Evolutionary conservation across 2,888 invertebrate species (phyloP), one percentile per base, ranked within the genome.

Genomic region (Nymphalis c-album): DNA sequence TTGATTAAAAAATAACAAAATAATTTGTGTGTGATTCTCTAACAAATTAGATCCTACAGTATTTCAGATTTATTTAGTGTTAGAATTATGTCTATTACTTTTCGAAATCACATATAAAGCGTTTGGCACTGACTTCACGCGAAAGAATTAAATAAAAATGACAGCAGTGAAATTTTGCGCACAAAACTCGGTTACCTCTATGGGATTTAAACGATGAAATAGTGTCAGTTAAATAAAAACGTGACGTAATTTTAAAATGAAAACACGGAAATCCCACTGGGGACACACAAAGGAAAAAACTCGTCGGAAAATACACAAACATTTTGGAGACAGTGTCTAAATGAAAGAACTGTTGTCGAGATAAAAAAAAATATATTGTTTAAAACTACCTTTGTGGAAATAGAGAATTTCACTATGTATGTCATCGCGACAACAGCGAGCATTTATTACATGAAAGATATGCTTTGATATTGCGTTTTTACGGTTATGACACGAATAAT

Each of bases 301-400:
- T 67, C 65, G 67, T 64, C 59, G 64, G 68, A 65, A 71, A 63
- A 69, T 67, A 40, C 22, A 67, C 31, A 57, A 61, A 60, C 67
- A 64, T 60, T 64, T 57, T 46, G 64, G 59, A 64, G 67, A 60
- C 55, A 63, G 62, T 63, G 59, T 59, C 53, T 50, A 64, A 71
- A 67, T 67, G 62, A 71, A 69, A 69, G 63, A 51, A 67, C 47
- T 59, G 53, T 45, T 55, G 55, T 47, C 55, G 69, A 67, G 65
- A 70, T 69, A 69, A 70, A 73, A 73, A n/a, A 68, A 69, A 68
- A 69, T 65, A 68, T 67, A 69, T 69, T 69, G 71, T 70, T 68
- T 70, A 55, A 63, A 71, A 60, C 58, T 63, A 64, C 58, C 60
- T 69, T 62, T 69, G 55, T 67, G 31, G 46, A 67, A 64, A 64